Conservation (phyloP, 1,140 invertebrate species). For the Drosophila aff. region DNA sequence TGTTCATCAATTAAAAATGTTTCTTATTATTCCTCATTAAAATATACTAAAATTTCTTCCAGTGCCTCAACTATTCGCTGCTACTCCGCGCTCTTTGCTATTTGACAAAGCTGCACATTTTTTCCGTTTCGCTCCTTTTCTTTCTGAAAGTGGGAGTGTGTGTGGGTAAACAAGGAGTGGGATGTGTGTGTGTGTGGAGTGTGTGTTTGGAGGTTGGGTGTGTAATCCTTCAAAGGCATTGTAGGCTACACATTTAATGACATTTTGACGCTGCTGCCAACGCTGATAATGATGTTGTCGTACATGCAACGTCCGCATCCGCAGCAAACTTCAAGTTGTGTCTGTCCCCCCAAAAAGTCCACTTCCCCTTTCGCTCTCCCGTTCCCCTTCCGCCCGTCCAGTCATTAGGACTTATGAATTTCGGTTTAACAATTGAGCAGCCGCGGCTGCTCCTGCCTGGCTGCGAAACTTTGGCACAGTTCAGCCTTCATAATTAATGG, state of each 20-base stretch:
- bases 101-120: slow-evolving; percentile 78
- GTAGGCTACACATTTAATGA: slow-evolving; percentile 77
- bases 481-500: slow-evolving; percentile 59
- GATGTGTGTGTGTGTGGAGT: not conserved
- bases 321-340: slow-evolving; percentile 60
- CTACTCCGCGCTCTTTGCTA: slow-evolving; percentile 59
- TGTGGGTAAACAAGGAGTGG: slow-evolving; percentile 30
- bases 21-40: not conserved
- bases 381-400: not conserved
- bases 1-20: too few relatives aligned
- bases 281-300: slow-evolving; percentile 78
- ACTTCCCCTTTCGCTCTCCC: not conserved
- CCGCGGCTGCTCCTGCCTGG: slow-evolving; percentile 12
- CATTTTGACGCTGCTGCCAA: slow-evolving; percentile 80
- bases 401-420: slow-evolving; percentile 55
- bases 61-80: slow-evolving; percentile 36
- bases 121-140: slow-evolving; percentile 45
- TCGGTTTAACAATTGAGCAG: slow-evolving; percentile 54
- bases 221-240: slow-evolving; percentile 80
- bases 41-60: not conserved
- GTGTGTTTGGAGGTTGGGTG: slow-evolving; percentile 24
- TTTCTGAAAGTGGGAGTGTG: slow-evolving; percentile 29
- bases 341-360: slow-evolving; percentile 31
- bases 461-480: slow-evolving; percentile 50
- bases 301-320: slow-evolving; percentile 64